Evolutionary conservation across 2,113 vertebrate species (phyloP), one percentile per base, ranked within the genome.

Genomic region (Coptodon rendalli): DNA sequence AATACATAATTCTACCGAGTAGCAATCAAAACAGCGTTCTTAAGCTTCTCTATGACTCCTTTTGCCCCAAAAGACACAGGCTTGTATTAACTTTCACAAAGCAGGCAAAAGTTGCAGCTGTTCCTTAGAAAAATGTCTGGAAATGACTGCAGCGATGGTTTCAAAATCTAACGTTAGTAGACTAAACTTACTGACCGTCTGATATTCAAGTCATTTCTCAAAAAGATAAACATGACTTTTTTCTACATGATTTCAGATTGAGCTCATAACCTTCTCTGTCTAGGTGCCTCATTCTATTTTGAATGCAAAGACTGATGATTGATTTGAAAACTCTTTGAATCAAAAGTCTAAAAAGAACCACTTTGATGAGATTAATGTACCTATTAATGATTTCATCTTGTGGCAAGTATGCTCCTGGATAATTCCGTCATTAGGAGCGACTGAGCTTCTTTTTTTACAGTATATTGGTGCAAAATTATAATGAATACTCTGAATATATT

Each of bases 121-220:
- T 78, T 78, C 19, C 34, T 66, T 78, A 17, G 16, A 22, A 78
- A 78, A 78, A 76, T 48, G 6, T 19, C 71, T 76, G 43, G 43
- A 50, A 48, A 76, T 48, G 9, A 29, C 16, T 76, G 14, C 43
- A 0, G 24, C 24, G 1, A 29, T 50, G 22, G 0, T 73, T 73
- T 45, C 14, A 22, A 68, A 38, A 68, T 40, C 36, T 9, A 73
- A 27, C 1, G 9, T 50, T 29, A 34, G 1, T n/a, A 3, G 0
- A 54, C 5, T 5, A 13, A 27, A 13, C 2, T 43, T n/a, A 6
- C 0, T 61, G 1, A 79, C 34, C 6, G 1, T 29, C n/a, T 50
- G 6, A 48, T 12, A 12, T 38, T 40, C 0, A 56, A 9, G 31
- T 71, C 2, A 66, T 50, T 53, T n/a, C 27, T 78, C 10, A 52